These are phyloP conservation scores for Cyanocitta stelleri DNA, from an alignment of 2,113 vertebrate species.

Conservation along the genomic window DNA sequence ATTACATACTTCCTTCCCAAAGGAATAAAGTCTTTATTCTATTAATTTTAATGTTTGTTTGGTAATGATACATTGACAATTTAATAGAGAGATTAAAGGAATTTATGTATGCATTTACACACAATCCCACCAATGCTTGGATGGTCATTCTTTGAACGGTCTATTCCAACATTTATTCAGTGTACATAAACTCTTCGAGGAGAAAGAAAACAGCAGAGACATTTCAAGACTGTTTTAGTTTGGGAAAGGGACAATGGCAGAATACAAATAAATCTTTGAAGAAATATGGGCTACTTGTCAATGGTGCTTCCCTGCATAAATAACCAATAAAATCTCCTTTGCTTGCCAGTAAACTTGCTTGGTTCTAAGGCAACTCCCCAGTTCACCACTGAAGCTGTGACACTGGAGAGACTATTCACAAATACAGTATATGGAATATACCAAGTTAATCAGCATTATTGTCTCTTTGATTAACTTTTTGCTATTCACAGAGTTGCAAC, in stretches of 20 bases:
- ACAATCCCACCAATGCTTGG: background rate
- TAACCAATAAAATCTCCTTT: background rate
- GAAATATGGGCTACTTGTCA: background rate
- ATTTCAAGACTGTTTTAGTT: background rate
- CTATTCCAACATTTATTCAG: background rate
- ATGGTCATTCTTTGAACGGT: background rate
- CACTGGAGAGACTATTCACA: background rate
- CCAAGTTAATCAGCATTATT: background rate
- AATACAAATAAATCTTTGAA: background rate
- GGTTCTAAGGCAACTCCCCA: background rate
- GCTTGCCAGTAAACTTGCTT: background rate
- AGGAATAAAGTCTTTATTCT: background rate
- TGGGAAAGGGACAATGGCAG: background rate
- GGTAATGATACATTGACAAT: background rate
- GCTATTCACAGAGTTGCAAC: background rate
- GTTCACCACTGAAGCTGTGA: background rate
- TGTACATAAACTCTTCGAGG: background rate
- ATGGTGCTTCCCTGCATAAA: background rate
- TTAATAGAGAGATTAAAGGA: background rate
- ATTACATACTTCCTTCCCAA: background rate
- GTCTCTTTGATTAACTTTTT: background rate
- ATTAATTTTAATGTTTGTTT: background rate
- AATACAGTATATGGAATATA: background rate
- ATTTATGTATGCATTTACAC: background rate
- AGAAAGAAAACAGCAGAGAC: background rate